Evolutionary conservation across 2,797 vertebrate genomes (phyloP), one percentile per base, ranked within the genome.

Genomic region (Mormyrops boulengeri): DNA sequence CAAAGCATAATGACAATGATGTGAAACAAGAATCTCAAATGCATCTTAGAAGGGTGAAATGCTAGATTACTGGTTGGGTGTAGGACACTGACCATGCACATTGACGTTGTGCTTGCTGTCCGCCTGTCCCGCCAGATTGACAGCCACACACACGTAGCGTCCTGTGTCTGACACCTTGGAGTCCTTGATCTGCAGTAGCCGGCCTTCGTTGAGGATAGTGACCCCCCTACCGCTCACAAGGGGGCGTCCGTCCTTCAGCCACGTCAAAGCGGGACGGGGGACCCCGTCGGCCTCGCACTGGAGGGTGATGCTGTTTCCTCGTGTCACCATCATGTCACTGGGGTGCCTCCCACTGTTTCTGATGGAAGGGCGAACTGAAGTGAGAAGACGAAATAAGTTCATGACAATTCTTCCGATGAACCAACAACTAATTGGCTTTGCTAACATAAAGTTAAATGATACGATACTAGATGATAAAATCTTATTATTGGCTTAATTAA

Each of bases 241-340:
- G 0, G 96, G 96, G n/a, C 73, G 96, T 0, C 98, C 98, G 0
- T 99, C 99, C 92, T 98, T 99, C 93, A 98, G 94, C 99, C 99
- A 99, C 0, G 94, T 95, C 90, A 99, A 57, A 0, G 95, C 92
- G 0, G 99, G 98, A 0, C 93, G 95, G 0, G 98, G 99, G n/a
- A 96, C 86, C 0, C 99, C 99, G 3, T 96, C 96, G 0, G 94
- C 97, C 52, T 95, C 94, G 19, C 99, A 99, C 89, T 96, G 96
- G 60, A 99, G 92, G 11, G 95, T 96, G 87, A 98, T 8, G 0
- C 96, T 94, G 0, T 94, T 96, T 22, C 97, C 98, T 80, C 94
- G 96, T 0, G 92, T 95, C 62, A 97, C 94, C 0, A 91, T 91
- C 0, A 98, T 88, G 44, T 97, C 97, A 0, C 94, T 93, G 0